Percentiles rank a stretch among this genome's conserved stretches.
These are phyloP conservation scores for Bruchidius siliquastri DNA, from an alignment of 2,888 invertebrate species.

Conservation along the genomic window DNA sequence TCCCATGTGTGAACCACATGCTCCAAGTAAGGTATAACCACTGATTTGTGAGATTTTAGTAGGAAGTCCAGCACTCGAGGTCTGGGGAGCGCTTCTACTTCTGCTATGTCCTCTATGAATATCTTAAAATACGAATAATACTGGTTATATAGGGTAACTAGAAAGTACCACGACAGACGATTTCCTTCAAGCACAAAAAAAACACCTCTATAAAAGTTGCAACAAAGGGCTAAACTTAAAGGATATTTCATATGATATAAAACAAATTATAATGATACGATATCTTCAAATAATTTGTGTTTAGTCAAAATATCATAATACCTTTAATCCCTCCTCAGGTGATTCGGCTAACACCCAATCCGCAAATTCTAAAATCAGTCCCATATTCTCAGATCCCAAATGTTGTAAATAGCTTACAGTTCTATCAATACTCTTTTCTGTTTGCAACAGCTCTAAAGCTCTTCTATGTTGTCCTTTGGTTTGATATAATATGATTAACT, in stretches of 20 bases:
- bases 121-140: slow-evolving; percentile 45
- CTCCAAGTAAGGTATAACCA: slow-evolving; percentile 91
- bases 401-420: slow-evolving; percentile 90
- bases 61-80: slow-evolving; percentile 86
- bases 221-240: no score
- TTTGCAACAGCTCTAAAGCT: slow-evolving; percentile 81
- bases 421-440: slow-evolving; percentile 76
- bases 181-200: no score
- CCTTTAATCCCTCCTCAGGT: slow-evolving; percentile 80
- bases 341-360: slow-evolving; percentile 85
- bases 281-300: no score
- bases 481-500: slow-evolving; percentile 92
- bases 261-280: no score
- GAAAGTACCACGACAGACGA: no score
- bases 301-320: no score
- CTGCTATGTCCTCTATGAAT: slow-evolving; percentile 82
- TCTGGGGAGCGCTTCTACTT: slow-evolving; percentile 85
- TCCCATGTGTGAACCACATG: slow-evolving; percentile 89
- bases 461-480: slow-evolving; percentile 88
- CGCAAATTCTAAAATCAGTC: slow-evolving; percentile 89
- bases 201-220: no score
- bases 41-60: slow-evolving; percentile 69
- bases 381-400: slow-evolving; percentile 64
- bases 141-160: no score
- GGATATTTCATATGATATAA: no score